Conservation (phyloP, 1,140 invertebrate species). For the Drosophila leontia region DNA sequence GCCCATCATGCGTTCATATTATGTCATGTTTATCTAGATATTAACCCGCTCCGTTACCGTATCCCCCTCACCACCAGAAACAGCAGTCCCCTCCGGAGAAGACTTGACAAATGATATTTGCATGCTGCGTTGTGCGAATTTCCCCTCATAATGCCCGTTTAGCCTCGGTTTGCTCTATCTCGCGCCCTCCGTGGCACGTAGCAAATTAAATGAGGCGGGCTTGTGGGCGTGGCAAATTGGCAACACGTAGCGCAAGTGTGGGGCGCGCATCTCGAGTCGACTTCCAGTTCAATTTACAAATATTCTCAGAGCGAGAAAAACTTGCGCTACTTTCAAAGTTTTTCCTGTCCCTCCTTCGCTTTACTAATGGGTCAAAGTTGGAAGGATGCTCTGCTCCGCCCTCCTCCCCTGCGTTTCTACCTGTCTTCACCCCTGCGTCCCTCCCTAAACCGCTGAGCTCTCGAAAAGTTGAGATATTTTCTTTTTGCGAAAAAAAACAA, state of each 20-base stretch:
- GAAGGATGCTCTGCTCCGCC: slow-evolving; percentile 50
- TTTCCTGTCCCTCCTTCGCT: slow-evolving; percentile 26
- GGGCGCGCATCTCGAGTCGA: slow-evolving; percentile 28
- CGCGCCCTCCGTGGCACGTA: slow-evolving; percentile 46
- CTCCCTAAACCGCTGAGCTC: slow-evolving; percentile 53
- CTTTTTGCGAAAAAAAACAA: slow-evolving; percentile 5
- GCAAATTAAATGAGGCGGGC: slow-evolving; percentile 72
- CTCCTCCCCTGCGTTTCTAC: slow-evolving; percentile 18
- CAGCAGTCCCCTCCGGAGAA: neutral
- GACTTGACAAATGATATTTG: slow-evolving; percentile 59
- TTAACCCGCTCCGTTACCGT: slow-evolving; percentile 33
- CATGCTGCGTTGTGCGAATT: slow-evolving; percentile 61
- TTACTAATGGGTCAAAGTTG: slow-evolving; percentile 76
- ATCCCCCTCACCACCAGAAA: neutral
- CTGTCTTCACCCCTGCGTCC: neutral
- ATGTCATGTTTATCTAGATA: slow-evolving; percentile 65
- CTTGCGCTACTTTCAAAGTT: slow-evolving; percentile 68
- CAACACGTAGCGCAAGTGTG: slow-evolving; percentile 59
- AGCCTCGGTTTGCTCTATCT: slow-evolving; percentile 1
- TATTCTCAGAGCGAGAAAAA: slow-evolving; percentile 59
- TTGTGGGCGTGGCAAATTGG: slow-evolving; percentile 67
- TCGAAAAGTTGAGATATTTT: slow-evolving; percentile 66
- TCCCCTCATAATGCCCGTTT: slow-evolving; percentile 39
- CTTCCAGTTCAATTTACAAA: slow-evolving; percentile 78
- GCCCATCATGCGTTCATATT: slow-evolving; percentile 82